Base-by-base conservation (phyloP, 2,888 invertebrate genomes). In the Tenthredo amoena region DNA sequence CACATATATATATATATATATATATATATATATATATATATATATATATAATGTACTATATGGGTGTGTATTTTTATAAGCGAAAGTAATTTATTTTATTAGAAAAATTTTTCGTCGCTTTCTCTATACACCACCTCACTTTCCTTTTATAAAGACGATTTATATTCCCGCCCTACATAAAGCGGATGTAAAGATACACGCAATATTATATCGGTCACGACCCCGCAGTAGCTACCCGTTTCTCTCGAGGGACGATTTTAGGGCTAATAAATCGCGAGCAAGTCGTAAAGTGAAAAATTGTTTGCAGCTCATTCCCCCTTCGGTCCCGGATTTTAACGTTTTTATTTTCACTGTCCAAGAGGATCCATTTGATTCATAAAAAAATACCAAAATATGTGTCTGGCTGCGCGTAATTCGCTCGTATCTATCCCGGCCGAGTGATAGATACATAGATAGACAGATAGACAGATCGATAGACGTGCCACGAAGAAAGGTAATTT, bases 371-470 rank as follows among this genome's bases (percentile, higher is more conserved):
- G 15, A 68, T 31, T 37, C 18, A 18, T 9, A 9, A 37, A 71
- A 71, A 34, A n/a, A 34, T 71, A n/a, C 40, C 10, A n/a, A 40
- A 31, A 68, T 62, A 68, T 84, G 82, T 79, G 79, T 79, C 83
- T 86, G 65, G 81, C 86, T 84, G 85, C 82, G 74, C 84, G 84
- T 87, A 86, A 62, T 26, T 62, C 62, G 62, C 12, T 26, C 62
- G 26, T 26, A 62, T 62, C 10, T 62, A 62, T 62, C 21, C 26
- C 26, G 26, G 10, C 21, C 87, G 85, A 86, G 84, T 58, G 43
- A 84, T 21, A 34, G 82, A 85, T 81, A 85, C 74, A 86, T 76
- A 82, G 43, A 79, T 81, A 47, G 62, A 65, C 43, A 50, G 50
- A 79, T 47, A 26, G 58, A 81, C 18, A 81, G 68, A 85, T 47